A percentile compares a stretch with the other conserved stretches of the same genome.
phyloP scores from a whole-genome alignment of 2,797 vertebrate species.

The Peromyscus attwateri region DNA sequence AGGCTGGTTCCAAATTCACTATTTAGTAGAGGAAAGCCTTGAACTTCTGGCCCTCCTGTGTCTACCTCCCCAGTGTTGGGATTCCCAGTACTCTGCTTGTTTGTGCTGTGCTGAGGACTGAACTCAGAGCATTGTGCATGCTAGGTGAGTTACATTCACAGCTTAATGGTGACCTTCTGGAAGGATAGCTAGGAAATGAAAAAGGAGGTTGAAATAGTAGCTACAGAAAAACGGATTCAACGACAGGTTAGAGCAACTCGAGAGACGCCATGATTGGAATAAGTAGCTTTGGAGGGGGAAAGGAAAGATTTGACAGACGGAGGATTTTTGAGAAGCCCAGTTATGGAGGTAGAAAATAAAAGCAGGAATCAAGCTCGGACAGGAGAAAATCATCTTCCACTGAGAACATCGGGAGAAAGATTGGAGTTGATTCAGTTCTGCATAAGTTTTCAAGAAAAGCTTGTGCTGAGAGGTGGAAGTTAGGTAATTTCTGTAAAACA shows the following conservation, averaged over 20 bases:
- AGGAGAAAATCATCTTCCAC: not conserved
- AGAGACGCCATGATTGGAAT: not conserved
- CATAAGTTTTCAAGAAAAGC: not conserved
- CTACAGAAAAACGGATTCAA: slow-evolving; percentile 2
- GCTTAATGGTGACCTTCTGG: not conserved
- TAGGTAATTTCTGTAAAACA: not conserved
- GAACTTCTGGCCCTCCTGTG: not conserved
- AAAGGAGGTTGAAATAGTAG: not conserved
- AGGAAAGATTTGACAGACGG: not conserved
- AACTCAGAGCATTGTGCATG: not conserved
- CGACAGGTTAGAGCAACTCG: not conserved
- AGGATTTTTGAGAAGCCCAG: not conserved
- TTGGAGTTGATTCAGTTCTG: not conserved
- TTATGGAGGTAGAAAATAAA: not conserved
- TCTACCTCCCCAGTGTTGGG: not conserved
- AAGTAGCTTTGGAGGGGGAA: not conserved
- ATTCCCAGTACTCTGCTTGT: not conserved
- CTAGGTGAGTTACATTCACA: not conserved
- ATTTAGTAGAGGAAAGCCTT: not conserved
- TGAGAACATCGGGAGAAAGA: not conserved
- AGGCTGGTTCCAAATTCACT: not conserved
- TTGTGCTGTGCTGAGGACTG: not conserved
- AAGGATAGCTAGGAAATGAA: not conserved
- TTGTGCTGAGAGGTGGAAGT: not conserved
- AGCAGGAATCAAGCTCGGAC: not conserved